Evolutionary conservation across 2,113 vertebrate species (phyloP).

Genomic region (Acinonyx jubatus): DNA sequence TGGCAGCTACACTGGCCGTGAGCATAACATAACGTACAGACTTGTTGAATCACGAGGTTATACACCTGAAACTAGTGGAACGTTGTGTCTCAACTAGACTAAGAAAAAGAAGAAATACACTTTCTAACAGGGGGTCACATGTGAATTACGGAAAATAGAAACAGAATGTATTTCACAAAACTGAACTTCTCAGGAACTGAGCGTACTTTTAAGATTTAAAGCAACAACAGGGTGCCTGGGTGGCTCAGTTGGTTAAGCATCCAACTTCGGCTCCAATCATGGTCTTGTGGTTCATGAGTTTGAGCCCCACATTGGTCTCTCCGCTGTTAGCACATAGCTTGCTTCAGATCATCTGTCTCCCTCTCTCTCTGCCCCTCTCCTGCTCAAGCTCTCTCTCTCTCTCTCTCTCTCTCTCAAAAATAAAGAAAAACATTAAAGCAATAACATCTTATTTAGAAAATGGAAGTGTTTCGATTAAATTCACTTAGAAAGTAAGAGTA

Average conservation of each 20-base stretch:
- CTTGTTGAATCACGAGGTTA: background rate
- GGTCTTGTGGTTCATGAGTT: too few species aligned
- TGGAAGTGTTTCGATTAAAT: background rate
- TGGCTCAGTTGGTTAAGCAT: background rate
- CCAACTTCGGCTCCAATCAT: background rate
- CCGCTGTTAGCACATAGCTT: background rate
- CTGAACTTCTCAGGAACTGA: background rate
- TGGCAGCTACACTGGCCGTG: background rate
- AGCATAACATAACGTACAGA: background rate
- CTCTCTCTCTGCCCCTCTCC: background rate
- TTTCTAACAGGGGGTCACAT: background rate
- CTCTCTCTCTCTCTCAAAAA: background rate
- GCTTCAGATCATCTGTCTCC: background rate
- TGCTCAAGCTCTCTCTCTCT: background rate
- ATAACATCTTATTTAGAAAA: background rate
- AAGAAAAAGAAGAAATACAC: background rate
- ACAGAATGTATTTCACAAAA: background rate
- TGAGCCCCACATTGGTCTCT: background rate
- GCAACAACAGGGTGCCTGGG: background rate
- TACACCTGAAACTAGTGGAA: background rate
- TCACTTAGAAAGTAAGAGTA: slow-evolving; percentile 15
- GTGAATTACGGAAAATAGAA: background rate
- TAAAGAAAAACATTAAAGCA: background rate
- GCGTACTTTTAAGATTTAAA: background rate
- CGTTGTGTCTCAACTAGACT: background rate